Evolutionary conservation across 23 tunicate genomes (phyloP).

Genomic region (Ascidia mentula): DNA sequence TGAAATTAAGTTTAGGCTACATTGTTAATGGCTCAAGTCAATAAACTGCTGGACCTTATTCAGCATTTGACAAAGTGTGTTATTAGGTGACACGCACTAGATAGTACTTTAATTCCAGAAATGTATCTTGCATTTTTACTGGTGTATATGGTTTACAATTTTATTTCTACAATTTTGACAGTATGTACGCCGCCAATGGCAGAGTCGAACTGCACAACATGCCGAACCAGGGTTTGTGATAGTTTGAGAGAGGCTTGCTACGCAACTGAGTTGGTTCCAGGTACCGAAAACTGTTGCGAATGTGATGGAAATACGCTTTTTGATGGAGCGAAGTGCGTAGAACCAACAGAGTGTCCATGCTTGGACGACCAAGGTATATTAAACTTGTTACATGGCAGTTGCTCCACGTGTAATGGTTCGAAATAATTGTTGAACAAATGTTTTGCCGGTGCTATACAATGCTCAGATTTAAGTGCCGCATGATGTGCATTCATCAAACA

Average conservation of each 20-base stretch:
- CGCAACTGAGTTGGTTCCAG: conserved; percentile 11
- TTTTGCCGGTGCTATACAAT: neutral
- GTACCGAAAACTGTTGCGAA: conserved; percentile 36
- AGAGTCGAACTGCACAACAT: conserved; percentile 32
- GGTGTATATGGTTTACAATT: no score
- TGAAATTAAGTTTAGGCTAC: no score
- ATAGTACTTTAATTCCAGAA: no score
- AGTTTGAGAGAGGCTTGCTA: conserved; percentile 9
- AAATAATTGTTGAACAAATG: no score
- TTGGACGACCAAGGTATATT: conserved; percentile 20
- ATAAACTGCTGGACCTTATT: no score
- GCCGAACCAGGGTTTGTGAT: conserved; percentile 40
- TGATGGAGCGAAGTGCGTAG: conserved; percentile 40
- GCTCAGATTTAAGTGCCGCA: neutral
- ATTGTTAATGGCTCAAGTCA: no score
- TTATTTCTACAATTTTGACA: neutral
- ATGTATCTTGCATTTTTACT: no score
- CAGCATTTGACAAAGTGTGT: no score
- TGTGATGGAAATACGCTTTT: conserved; percentile 27
- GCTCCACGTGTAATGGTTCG: no score
- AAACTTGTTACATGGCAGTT: no score
- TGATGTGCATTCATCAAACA: no score
- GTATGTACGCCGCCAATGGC: conserved; percentile 32
- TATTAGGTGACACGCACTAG: no score
- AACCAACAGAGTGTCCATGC: conserved; percentile 37